phyloP scores from a whole-genome alignment of 2,797 vertebrate species.

The Amblyraja radiata region DNA sequence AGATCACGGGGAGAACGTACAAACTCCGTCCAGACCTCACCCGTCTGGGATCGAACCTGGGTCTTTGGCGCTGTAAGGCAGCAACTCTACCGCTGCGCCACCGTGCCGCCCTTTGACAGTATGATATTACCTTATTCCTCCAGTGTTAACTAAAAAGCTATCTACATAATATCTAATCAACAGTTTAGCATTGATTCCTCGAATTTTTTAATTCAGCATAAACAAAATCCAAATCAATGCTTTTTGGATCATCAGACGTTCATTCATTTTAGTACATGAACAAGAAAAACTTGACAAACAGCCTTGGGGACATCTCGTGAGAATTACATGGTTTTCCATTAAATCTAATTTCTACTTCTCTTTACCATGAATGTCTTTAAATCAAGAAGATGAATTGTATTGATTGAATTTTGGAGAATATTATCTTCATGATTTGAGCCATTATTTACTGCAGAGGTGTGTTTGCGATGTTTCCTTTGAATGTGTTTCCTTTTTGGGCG shows the following conservation, averaged over 20 bases:
- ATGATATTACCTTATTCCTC: background rate
- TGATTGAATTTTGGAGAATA: background rate
- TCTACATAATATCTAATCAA: background rate
- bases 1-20: too few relatives aligned
- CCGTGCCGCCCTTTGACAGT: background rate
- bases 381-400: background rate
- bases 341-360: background rate
- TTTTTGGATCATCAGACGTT: background rate
- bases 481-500: background rate
- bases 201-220: background rate
- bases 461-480: background rate
- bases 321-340: background rate
- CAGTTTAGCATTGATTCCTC: background rate
- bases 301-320: too few relatives aligned
- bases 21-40: too few relatives aligned
- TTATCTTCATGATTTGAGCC: background rate
- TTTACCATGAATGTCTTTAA: background rate
- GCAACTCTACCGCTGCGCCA: too few relatives aligned
- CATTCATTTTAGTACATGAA: background rate
- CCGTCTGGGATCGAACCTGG: too few relatives aligned
- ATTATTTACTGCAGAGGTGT: background rate
- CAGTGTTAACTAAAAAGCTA: background rate
- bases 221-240: background rate
- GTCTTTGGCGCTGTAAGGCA: too few relatives aligned
- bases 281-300: background rate